Evolutionary conservation across 2,888 invertebrate species (phyloP).

Genomic region (Ectemnius lituratus): DNA sequence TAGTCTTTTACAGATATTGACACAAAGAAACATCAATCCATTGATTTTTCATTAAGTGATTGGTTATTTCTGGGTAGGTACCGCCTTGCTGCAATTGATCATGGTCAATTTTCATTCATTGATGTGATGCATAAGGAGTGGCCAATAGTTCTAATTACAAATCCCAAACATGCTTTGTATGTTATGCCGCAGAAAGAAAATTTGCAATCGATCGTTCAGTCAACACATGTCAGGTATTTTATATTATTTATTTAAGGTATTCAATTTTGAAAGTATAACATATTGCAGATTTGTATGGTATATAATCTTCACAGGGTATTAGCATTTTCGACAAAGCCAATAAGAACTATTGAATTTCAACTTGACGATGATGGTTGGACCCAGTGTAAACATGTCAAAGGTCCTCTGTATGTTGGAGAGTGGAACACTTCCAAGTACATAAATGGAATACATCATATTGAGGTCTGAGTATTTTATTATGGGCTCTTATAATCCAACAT

Average conservation of each 20-base stretch:
- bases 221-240: slow-evolving; percentile 86
- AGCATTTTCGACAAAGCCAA: slow-evolving; percentile 85
- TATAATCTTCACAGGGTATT: slow-evolving; percentile 82
- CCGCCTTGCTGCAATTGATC: slow-evolving; percentile 91
- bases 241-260: slow-evolving; percentile 5
- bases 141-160: slow-evolving; percentile 91
- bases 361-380: slow-evolving; percentile 84
- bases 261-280: neutral
- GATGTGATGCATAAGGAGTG: slow-evolving; percentile 87
- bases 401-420: slow-evolving; percentile 85
- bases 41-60: too few species aligned
- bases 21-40: too few species aligned
- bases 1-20: neutral
- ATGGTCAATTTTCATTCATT: slow-evolving; percentile 91
- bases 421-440: slow-evolving; percentile 86
- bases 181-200: slow-evolving; percentile 87
- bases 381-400: slow-evolving; percentile 81
- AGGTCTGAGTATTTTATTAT: slow-evolving; percentile 74
- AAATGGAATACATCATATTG: slow-evolving; percentile 84
- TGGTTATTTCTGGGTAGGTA: slow-evolving; percentile 78
- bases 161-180: slow-evolving; percentile 92
- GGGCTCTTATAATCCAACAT: neutral
- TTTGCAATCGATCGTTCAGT: slow-evolving; percentile 82
- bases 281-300: neutral
- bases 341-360: slow-evolving; percentile 83